Evolutionary conservation across 37 sponge, comb jelly and placozoan species (phyloP).

Genomic region (Theonella swinhoei): DNA sequence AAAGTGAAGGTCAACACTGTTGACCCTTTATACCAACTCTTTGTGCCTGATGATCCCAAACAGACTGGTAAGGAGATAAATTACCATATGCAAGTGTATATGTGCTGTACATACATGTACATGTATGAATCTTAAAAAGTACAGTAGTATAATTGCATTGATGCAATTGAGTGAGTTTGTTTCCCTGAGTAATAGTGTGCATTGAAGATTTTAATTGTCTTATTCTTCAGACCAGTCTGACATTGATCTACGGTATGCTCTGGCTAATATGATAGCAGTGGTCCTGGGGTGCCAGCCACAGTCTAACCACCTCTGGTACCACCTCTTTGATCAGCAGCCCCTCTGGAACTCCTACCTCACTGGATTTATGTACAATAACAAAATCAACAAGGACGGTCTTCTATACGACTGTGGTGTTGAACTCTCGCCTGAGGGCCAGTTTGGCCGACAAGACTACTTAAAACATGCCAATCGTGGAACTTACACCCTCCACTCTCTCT

Average conservation of each 20-base stretch:
- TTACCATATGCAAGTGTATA: too few species aligned
- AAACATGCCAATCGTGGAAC: slow-evolving; percentile 69
- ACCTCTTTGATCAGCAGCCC: slow-evolving; percentile 61
- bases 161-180: too few species aligned
- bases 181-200: too few species aligned
- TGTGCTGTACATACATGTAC: too few species aligned
- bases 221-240: slow-evolving; percentile 70
- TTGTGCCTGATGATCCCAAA: slow-evolving; percentile 25
- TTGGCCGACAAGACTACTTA: slow-evolving; percentile 78
- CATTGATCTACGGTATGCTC: slow-evolving; percentile 63
- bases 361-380: slow-evolving; percentile 78
- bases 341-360: slow-evolving; percentile 73
- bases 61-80: slow-evolving; percentile 18
- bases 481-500: slow-evolving; percentile 85
- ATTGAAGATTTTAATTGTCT: not conserved
- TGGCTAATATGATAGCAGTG: slow-evolving; percentile 79
- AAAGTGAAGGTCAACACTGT: slow-evolving; percentile 12
- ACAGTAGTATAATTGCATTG: too few species aligned
- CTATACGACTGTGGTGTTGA: slow-evolving; percentile 81
- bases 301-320: slow-evolving; percentile 80
- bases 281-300: slow-evolving; percentile 64
- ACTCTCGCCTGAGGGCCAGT: slow-evolving; percentile 81
- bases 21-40: slow-evolving; percentile 68
- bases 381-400: slow-evolving; percentile 57
- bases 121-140: not conserved